Conservation (phyloP, 2,888 invertebrate species). For the Seladonia tumulorum region DNA sequence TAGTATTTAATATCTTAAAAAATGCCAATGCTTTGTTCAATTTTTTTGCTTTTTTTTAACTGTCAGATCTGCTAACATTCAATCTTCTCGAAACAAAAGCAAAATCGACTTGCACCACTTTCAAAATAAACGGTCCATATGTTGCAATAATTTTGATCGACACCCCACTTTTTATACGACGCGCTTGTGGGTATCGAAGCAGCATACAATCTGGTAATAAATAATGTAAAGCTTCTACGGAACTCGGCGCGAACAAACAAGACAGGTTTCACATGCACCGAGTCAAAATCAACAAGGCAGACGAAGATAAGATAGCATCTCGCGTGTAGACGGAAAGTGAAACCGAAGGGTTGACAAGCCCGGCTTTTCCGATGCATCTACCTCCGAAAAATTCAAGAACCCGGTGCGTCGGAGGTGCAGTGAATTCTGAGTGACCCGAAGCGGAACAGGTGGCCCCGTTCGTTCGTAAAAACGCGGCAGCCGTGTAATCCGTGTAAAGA, state of each 20-base stretch:
- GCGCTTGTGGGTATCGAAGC: not conserved
- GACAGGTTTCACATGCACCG: not conserved
- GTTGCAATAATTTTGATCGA: no score
- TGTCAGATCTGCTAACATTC: no score
- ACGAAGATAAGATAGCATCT: not conserved
- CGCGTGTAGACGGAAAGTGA: not conserved
- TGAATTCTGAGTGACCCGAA: not conserved
- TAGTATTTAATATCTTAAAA: no score
- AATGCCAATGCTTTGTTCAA: no score
- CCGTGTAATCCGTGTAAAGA: slow-evolving; percentile 14
- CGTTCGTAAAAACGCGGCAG: not conserved
- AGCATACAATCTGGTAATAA: not conserved
- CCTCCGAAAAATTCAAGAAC: not conserved
- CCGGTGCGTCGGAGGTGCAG: not conserved
- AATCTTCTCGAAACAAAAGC: no score
- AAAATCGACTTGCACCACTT: no score
- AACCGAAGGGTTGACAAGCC: not conserved
- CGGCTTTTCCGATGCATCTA: not conserved
- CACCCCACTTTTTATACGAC: not conserved
- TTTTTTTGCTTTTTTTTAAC: no score
- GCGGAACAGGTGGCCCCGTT: not conserved
- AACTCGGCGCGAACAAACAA: no score
- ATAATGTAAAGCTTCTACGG: not conserved
- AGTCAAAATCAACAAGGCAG: not conserved
- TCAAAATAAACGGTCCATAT: no score